These are phyloP conservation scores for Hippocampus barbouri DNA, from an alignment of 2,113 vertebrate species.

Conservation along the genomic window DNA sequence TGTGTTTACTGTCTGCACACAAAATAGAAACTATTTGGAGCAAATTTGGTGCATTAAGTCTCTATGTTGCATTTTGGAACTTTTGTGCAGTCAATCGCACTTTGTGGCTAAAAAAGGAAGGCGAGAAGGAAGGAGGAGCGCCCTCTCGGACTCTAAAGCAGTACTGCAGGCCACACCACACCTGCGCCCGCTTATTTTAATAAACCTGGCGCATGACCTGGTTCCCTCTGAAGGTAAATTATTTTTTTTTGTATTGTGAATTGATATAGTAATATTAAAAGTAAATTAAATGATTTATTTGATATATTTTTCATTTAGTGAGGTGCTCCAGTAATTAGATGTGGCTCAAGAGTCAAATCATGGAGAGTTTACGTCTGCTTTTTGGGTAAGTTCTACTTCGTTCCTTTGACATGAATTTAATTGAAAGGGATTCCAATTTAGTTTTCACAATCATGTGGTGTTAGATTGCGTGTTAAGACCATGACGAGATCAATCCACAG, in stretches of 20 bases:
- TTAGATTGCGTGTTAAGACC: neutral
- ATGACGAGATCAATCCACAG: neutral
- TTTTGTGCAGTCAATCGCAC: neutral
- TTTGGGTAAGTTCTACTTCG: neutral
- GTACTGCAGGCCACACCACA: neutral
- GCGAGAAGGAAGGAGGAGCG: neutral
- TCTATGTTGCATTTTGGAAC: neutral
- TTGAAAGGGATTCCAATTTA: too few relatives aligned
- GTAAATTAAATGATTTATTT: neutral
- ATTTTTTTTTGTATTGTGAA: neutral
- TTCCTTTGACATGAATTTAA: neutral
- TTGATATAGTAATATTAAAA: neutral
- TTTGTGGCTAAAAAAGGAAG: too few relatives aligned
- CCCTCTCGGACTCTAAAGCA: neutral
- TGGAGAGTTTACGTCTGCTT: neutral
- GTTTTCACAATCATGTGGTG: neutral
- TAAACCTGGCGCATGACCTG: neutral
- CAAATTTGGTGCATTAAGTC: too few relatives aligned
- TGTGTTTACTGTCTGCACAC: too few relatives aligned
- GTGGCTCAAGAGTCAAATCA: neutral
- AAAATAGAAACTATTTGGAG: too few relatives aligned
- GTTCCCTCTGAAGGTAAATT: neutral
- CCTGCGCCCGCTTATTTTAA: neutral
- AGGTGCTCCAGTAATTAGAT: too few relatives aligned
- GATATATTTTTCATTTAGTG: neutral